phyloP scores from a whole-genome alignment of 1,140 invertebrate genomes.

The Aphaenogaster ashmeadi region DNA sequence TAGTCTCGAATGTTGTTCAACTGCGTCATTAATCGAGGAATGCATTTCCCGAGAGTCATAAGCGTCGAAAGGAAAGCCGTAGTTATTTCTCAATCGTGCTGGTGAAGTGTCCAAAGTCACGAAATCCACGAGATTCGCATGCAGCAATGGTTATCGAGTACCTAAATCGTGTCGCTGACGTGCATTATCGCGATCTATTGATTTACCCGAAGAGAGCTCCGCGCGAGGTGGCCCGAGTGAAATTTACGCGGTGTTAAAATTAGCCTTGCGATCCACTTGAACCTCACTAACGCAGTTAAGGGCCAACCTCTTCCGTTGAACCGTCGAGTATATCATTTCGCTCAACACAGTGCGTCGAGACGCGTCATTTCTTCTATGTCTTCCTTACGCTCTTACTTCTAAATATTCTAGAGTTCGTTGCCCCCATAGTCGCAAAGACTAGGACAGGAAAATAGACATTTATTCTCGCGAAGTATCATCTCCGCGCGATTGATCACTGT shows the following conservation, averaged over 20 bases:
- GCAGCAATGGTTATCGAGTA: background rate
- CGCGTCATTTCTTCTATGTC: constrained; percentile 1
- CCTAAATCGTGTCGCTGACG: background rate
- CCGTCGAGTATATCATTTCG: constrained; percentile 43
- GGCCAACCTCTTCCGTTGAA: constrained; percentile 32
- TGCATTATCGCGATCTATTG: background rate
- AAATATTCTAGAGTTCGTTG: constrained; percentile 36
- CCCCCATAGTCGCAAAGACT: background rate
- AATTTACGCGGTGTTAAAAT: constrained; percentile 54
- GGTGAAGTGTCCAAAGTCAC: background rate
- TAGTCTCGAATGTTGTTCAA: background rate
- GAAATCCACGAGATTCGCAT: background rate
- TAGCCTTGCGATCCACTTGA: constrained; percentile 34
- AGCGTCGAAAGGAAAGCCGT: background rate
- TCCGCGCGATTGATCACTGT: background rate
- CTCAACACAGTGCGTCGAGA: constrained; percentile 26
- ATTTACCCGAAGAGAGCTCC: background rate
- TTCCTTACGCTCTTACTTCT: constrained; percentile 1
- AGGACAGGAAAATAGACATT: background rate
- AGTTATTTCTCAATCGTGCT: background rate
- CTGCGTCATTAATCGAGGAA: background rate
- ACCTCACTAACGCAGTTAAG: constrained; percentile 42
- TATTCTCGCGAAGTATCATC: background rate
- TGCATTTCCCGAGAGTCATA: background rate
- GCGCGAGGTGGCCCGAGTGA: background rate